A percentile compares a stretch with the other conserved stretches of the same genome.
Conservation (phyloP, 92 coral and sea anemone genomes). For the Epizoanthus stellaris region DNA sequence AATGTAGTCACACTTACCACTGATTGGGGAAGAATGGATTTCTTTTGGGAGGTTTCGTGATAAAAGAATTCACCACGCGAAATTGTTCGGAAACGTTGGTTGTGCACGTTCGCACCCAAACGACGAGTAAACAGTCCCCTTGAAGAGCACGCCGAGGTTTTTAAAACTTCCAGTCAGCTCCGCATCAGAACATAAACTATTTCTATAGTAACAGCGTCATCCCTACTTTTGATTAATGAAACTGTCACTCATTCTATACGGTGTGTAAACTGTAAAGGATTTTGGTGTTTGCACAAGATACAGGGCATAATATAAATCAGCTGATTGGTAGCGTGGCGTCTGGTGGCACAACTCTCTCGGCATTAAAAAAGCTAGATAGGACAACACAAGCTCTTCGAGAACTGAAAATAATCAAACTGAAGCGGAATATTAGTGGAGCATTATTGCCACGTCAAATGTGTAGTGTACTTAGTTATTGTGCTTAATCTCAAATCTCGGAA, state of each 20-base stretch:
- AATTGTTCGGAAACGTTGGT: no score
- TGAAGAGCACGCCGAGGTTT: neutral
- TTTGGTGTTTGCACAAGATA: conserved; percentile 21
- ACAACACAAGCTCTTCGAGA: no score
- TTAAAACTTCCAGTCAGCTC: neutral
- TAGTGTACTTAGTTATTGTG: no score
- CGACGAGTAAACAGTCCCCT: neutral
- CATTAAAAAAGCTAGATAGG: no score
- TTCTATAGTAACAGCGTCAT: conserved; percentile 48
- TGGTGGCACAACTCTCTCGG: neutral
- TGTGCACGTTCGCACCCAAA: conserved; percentile 1
- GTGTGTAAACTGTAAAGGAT: conserved; percentile 23
- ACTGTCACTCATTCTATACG: conserved; percentile 27
- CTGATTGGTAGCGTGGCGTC: conserved; percentile 46
- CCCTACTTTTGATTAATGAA: conserved; percentile 31
- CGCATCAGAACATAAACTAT: neutral
- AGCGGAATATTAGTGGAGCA: no score
- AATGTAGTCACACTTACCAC: neutral
- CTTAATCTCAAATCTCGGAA: no score
- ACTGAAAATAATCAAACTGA: no score
- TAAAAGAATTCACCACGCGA: no score
- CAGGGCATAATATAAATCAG: neutral
- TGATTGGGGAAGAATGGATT: neutral
- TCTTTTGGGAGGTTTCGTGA: neutral
- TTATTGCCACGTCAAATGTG: no score